phyloP scores from a whole-genome alignment of 2,888 invertebrate genomes.

The Nomada fabriciana region DNA sequence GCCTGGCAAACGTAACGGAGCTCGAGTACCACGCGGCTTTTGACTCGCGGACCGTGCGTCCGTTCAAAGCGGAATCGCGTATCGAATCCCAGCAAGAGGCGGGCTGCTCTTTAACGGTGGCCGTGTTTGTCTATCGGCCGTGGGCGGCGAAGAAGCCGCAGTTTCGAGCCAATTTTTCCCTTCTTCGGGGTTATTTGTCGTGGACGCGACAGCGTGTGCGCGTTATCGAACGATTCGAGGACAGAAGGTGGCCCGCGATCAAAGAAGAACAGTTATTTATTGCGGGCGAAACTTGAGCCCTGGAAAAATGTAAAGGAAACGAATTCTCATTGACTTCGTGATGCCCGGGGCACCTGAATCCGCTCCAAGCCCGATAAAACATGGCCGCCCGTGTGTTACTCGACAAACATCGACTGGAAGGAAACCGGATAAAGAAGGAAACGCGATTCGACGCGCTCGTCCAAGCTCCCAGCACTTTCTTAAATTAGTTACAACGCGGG shows the following conservation, averaged over 20 bases:
- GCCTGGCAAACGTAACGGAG: not conserved
- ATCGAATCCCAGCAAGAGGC: conserved; percentile 11
- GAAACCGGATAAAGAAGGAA: conserved; percentile 32
- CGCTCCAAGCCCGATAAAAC: conserved; percentile 44
- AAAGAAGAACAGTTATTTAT: conserved; percentile 45
- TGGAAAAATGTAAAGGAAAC: conserved; percentile 66
- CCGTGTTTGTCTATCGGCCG: conserved; percentile 9
- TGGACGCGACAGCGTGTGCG: not conserved
- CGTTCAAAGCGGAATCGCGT: conserved; percentile 37
- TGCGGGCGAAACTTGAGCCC: not conserved
- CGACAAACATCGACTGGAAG: conserved; percentile 56
- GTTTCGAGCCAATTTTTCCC: conserved; percentile 10
- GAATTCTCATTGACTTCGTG: conserved; percentile 66
- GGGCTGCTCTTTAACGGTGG: conserved; percentile 18
- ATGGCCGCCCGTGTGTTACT: conserved; percentile 24
- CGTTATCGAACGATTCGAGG: not conserved
- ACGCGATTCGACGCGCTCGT: conserved; percentile 63
- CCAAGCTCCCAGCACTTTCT: conserved; percentile 68
- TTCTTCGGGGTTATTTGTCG: conserved; percentile 9
- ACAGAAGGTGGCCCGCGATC: conserved; percentile 5
- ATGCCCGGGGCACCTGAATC: conserved; percentile 59
- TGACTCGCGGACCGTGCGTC: conserved; percentile 28
- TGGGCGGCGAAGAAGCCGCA: not conserved
- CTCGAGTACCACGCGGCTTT: not conserved
- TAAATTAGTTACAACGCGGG: conserved; percentile 68